Conservation (phyloP, 2,888 invertebrate genomes). For the Maniola hyperantus region DNA sequence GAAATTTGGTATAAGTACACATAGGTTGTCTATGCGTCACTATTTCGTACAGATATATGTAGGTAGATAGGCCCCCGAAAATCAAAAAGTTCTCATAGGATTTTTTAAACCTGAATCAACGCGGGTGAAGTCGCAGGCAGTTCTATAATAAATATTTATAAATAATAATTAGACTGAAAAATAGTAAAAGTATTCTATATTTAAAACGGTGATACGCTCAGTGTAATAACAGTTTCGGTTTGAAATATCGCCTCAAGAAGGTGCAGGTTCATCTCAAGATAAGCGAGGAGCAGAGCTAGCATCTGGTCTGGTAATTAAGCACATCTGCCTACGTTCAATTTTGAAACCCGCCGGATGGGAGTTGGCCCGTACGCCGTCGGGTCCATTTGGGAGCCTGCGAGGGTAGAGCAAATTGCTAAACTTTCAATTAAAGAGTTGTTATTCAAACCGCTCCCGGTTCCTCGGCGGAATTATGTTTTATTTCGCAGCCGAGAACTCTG, state of each 20-base stretch:
- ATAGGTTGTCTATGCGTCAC: too few species aligned
- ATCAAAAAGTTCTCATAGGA: too few species aligned
- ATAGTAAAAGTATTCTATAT: neutral
- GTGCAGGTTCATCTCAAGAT: conserved; percentile 71
- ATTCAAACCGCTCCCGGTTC: conserved; percentile 76
- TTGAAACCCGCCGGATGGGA: conserved; percentile 77
- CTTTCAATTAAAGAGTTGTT: conserved; percentile 83
- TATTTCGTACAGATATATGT: too few species aligned
- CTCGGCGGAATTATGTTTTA: conserved; percentile 77
- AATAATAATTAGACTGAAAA: neutral
- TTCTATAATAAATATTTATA: too few species aligned
- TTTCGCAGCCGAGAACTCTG: conserved; percentile 69
- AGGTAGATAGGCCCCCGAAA: too few species aligned
- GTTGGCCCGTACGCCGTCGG: conserved; percentile 68
- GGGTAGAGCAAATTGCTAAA: conserved; percentile 81
- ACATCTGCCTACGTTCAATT: conserved; percentile 82
- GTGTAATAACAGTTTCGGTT: conserved; percentile 18
- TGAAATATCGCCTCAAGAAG: conserved; percentile 33
- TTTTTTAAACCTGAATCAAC: too few species aligned
- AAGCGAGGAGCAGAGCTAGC: conserved; percentile 61
- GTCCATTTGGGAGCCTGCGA: conserved; percentile 70
- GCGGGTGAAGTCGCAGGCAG: neutral
- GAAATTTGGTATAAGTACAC: too few species aligned
- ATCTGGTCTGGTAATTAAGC: conserved; percentile 80
- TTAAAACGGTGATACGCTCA: neutral